Conservation (phyloP, 2,113 vertebrate genomes). For the Tragelaphus scriptus region DNA sequence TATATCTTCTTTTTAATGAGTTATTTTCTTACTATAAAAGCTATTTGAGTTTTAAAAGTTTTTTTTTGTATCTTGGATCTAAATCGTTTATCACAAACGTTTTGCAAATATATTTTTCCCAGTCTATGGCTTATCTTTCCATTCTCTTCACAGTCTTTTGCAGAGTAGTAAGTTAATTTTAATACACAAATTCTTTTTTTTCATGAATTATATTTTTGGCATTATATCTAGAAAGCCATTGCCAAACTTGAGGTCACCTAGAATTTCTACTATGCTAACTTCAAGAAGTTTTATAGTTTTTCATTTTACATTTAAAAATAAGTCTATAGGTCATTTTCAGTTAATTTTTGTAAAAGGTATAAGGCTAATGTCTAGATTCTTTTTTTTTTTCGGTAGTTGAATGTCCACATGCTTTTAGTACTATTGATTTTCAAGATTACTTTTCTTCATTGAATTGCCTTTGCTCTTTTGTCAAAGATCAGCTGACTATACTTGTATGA, state of each 20-base stretch:
- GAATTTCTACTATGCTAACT: not conserved
- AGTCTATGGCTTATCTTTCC: not conserved
- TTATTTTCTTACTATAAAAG: not conserved
- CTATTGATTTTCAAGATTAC: not conserved
- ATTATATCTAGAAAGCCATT: not conserved
- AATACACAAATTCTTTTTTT: not conserved
- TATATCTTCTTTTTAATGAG: not conserved
- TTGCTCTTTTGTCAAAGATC: not conserved
- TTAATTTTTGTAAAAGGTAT: not conserved
- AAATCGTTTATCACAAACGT: not conserved
- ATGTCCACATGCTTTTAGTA: not conserved
- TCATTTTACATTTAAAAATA: not conserved
- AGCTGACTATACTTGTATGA: not conserved
- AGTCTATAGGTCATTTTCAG: not conserved
- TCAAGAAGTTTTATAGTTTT: not conserved
- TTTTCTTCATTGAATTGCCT: not conserved
- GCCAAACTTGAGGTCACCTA: not conserved
- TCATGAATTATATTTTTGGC: not conserved
- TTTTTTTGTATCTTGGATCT: not conserved
- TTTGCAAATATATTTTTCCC: not conserved
- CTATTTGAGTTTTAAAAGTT: not conserved
- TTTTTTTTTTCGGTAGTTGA: fast-evolving
- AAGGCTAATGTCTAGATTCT: not conserved
- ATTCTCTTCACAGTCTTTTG: not conserved
- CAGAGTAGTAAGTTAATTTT: not conserved